phyloP scores from a whole-genome alignment of 1,140 invertebrate genomes.

The Ruditapes philippinarum region DNA sequence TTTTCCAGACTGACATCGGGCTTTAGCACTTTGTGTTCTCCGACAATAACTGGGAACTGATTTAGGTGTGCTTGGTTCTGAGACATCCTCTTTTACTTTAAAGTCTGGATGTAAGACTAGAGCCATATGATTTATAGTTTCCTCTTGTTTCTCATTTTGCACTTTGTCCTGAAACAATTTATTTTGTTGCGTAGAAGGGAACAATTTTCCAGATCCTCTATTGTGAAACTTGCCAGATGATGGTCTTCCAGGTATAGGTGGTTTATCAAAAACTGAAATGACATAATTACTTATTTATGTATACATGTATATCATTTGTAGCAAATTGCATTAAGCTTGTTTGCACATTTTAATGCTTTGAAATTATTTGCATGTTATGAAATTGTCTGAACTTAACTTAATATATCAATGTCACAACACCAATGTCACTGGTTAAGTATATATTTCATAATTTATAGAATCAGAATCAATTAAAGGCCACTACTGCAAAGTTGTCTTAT shows the following conservation, averaged over 20 bases:
- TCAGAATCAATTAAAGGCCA: too few species aligned
- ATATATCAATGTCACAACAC: too few species aligned
- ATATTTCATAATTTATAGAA: too few species aligned
- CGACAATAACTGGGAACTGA: conserved; percentile 34
- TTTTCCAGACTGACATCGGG: conserved; percentile 29
- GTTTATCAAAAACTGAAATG: conserved; percentile 45
- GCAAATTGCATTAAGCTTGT: too few species aligned
- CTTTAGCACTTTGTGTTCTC: conserved; percentile 75
- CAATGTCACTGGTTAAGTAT: too few species aligned
- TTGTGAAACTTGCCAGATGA: conserved; percentile 72
- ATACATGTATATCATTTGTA: too few species aligned
- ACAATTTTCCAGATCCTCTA: conserved; percentile 70
- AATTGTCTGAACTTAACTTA: too few species aligned
- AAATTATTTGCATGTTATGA: too few species aligned
- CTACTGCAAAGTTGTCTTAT: too few species aligned
- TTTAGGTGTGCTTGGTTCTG: conserved; percentile 7
- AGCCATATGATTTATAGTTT: not conserved
- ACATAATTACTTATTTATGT: not conserved
- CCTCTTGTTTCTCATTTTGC: not conserved
- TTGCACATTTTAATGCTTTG: too few species aligned
- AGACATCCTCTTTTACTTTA: conserved; percentile 10
- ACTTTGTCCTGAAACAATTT: conserved; percentile 59
- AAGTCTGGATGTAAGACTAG: conserved; percentile 41
- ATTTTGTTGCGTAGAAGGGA: conserved; percentile 69
- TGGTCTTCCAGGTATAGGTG: conserved; percentile 57